Evolutionary conservation across 2,113 vertebrate species (phyloP).

Genomic region (Rhabdomys dilectus): DNA sequence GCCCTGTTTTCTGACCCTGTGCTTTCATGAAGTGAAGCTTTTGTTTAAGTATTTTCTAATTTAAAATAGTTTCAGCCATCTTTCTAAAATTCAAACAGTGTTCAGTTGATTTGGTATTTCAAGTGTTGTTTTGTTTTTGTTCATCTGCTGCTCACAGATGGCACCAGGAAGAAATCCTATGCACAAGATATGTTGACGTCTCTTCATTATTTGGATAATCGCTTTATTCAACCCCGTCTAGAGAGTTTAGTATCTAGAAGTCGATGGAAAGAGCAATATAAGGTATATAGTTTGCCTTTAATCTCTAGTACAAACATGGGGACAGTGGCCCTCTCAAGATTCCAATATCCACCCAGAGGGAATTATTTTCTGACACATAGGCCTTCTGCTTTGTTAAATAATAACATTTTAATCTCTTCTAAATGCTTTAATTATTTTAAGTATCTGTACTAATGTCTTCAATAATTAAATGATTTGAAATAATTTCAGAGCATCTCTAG

Average conservation of each 20-base stretch:
- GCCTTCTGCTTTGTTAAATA: conserved; percentile 37
- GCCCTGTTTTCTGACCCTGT: background rate
- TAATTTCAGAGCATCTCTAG: conserved; percentile 15
- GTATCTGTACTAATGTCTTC: background rate
- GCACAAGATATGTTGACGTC: conserved; percentile 90
- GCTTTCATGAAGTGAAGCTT: background rate
- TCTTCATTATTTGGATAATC: conserved; percentile 89
- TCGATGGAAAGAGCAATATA: conserved; percentile 91
- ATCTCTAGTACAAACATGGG: background rate
- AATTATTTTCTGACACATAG: conserved; percentile 7
- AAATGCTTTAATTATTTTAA: conserved; percentile 10
- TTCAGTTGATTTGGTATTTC: conserved; percentile 17
- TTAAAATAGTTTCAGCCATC: conserved; percentile 53
- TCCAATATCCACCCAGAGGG: background rate
- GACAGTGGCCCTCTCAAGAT: background rate
- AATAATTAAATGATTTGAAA: conserved; percentile 48
- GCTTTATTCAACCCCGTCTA: conserved; percentile 89
- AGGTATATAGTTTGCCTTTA: conserved; percentile 81
- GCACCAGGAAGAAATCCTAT: conserved; percentile 88
- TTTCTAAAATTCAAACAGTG: background rate
- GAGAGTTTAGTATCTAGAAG: conserved; percentile 89
- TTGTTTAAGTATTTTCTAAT: background rate
- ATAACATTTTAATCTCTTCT: background rate
- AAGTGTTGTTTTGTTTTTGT: conserved; percentile 34
- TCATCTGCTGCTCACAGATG: conserved; percentile 83